Conservation (phyloP, 2,888 invertebrate species). For the Dysmachus trigonus region DNA sequence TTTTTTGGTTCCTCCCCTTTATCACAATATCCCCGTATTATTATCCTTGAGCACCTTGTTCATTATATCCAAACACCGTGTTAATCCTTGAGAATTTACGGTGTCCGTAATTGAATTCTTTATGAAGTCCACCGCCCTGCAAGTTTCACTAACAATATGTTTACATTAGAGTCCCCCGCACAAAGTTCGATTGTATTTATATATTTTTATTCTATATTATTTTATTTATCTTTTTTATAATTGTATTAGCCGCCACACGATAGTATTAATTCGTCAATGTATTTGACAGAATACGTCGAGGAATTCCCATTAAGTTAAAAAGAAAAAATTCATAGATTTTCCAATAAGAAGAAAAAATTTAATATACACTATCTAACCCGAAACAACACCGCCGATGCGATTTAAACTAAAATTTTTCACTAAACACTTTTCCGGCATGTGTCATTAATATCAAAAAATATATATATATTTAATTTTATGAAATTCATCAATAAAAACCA, state of each 20-base stretch:
- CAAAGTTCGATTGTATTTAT: neutral
- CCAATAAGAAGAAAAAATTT: neutral
- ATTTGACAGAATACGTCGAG: neutral
- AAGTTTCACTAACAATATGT: conserved; percentile 20
- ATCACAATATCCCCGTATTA: conserved; percentile 20
- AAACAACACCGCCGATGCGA: neutral
- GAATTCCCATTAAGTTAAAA: conserved; percentile 6
- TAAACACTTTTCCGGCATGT: neutral
- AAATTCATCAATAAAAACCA: neutral
- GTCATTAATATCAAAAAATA: neutral
- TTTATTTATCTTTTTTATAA: neutral
- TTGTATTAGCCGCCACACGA: neutral
- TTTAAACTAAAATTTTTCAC: neutral
- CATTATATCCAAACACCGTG: neutral
- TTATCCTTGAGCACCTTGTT: conserved; percentile 8
- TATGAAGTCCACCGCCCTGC: neutral
- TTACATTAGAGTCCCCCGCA: neutral
- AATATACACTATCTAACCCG: neutral
- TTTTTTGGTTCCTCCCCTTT: too few species aligned
- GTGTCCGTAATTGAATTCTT: neutral
- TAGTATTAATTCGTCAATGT: neutral
- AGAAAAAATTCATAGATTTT: conserved; percentile 12
- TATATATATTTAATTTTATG: neutral
- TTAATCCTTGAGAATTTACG: neutral
- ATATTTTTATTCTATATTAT: too few species aligned